Percentiles rank a stretch among this genome's conserved stretches.
phyloP scores from a whole-genome alignment of 2,888 invertebrate genomes.

The Dilophus febrilis region DNA sequence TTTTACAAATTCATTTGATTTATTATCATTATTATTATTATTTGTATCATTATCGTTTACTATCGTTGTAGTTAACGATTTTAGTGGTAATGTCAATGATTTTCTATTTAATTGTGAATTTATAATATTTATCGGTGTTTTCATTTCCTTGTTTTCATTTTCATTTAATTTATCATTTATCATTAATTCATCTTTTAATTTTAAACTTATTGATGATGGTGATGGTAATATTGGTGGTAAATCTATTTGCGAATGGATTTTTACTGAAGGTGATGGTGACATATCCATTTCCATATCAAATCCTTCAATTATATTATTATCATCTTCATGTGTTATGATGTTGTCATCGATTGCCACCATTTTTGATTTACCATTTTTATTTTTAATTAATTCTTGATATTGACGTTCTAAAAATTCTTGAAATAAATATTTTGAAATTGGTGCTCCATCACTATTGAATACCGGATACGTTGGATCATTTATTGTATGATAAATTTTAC shows the following conservation, averaged over 20 bases:
- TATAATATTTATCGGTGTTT: slow-evolving; percentile 1
- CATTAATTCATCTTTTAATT: slow-evolving; percentile 10
- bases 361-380: slow-evolving; percentile 9
- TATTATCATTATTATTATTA: slow-evolving; percentile 13
- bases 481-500: slow-evolving; percentile 46
- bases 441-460: slow-evolving; percentile 54
- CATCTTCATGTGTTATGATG: slow-evolving; percentile 9
- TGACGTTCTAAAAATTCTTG: slow-evolving; percentile 51
- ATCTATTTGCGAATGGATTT: too few species aligned
- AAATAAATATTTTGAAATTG: slow-evolving; percentile 54
- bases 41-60: slow-evolving; percentile 19
- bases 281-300: slow-evolving; percentile 33
- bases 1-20: slow-evolving; percentile 9
- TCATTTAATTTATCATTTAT: not conserved
- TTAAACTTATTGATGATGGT: not conserved
- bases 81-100: slow-evolving; percentile 49
- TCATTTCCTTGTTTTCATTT: slow-evolving; percentile 1
- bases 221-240: too few species aligned
- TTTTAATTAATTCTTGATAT: slow-evolving; percentile 32
- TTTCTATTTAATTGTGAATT: slow-evolving; percentile 22
- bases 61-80: slow-evolving; percentile 36
- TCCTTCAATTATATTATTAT: slow-evolving; percentile 31
- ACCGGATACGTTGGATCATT: slow-evolving; percentile 65
- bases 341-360: not conserved
- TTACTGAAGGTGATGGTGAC: slow-evolving; percentile 29